Evolutionary conservation across 2,888 invertebrate species (phyloP), one percentile per base, ranked within the genome.

Genomic region (Xiphydria camelus): DNA sequence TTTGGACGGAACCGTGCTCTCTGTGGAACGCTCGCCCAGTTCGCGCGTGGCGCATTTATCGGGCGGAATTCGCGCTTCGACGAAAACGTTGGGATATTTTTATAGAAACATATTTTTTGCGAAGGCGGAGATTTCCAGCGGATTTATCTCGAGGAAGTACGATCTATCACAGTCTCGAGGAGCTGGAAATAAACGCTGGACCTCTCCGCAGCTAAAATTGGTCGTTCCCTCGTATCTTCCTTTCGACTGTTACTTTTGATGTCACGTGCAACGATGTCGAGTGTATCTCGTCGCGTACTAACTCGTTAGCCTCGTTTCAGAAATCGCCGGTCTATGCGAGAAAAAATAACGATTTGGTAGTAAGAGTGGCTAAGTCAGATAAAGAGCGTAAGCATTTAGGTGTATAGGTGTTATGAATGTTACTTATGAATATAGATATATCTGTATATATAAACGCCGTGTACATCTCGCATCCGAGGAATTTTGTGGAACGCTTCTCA

Each of bases 301-400:
- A n/a, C n/a, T n/a, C n/a, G n/a, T n/a, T n/a, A n/a, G n/a, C n/a
- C 23, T 4, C 29, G 22, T 49, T 45, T 4, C 17, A 73, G 73
- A 60, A 55, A 54, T 74, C 2, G 70, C 12, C 9, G 57, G 57
- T n/a, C n/a, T n/a, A n/a, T n/a, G n/a, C n/a, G n/a, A n/a, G n/a
- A n/a, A n/a, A n/a, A n/a, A n/a, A n/a, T n/a, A n/a, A n/a, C 10
- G 14, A 14, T 12, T 14, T 12, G 26, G 26, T 26, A 26, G 26
- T 14, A 14, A 26, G 4, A 26, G 14, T 3, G 26, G 26, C 4
- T 14, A 26, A 14, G 26, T 9, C 10, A 14, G 17, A 17, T 15
- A 17, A 6, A 9, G 17, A 9, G 17, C 33, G 18, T 33, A 33
- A 15, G n/a, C 17, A 15, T 33, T 23, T 33, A 33, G 33, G 17